These are phyloP conservation scores for Agrilus mali DNA, from an alignment of 2,888 invertebrate genomes.

Conservation along the genomic window DNA sequence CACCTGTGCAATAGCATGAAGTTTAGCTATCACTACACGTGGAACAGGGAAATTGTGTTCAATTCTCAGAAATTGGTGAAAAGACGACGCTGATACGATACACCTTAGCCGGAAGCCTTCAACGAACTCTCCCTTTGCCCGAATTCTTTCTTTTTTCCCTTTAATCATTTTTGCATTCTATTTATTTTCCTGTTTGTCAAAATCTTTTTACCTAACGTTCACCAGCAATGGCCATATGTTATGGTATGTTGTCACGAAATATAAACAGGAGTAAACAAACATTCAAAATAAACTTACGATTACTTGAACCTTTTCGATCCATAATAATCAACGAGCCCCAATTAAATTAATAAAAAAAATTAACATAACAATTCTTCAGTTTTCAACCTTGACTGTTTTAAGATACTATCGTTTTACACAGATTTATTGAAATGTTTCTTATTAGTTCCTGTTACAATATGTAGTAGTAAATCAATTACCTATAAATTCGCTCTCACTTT, in stretches of 20 bases:
- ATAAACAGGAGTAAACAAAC: too few relatives aligned
- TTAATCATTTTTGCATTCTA: conserved; percentile 5
- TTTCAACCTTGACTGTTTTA: too few relatives aligned
- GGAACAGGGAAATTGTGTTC: conserved; percentile 86
- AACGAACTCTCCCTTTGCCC: conserved; percentile 12
- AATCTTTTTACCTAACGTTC: conserved; percentile 10
- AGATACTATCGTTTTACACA: too few relatives aligned
- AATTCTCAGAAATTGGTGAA: conserved; percentile 87
- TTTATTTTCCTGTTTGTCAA: background rate
- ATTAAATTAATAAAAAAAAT: too few relatives aligned
- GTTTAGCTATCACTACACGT: conserved; percentile 80
- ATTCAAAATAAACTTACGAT: too few relatives aligned
- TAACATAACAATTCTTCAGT: too few relatives aligned
- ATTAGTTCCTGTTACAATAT: too few relatives aligned
- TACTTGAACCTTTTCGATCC: too few relatives aligned
- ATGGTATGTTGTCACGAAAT: conserved; percentile 25
- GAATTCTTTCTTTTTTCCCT: background rate
- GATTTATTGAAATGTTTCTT: too few relatives aligned
- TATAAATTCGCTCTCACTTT: too few relatives aligned
- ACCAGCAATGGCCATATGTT: conserved; percentile 28
- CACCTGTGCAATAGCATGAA: conserved; percentile 44
- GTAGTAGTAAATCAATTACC: too few relatives aligned
- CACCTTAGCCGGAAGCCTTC: conserved; percentile 5
- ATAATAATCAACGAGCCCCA: too few relatives aligned
- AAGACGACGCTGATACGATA: conserved; percentile 60